A percentile compares a stretch with the other conserved stretches of the same genome.
phyloP scores from a whole-genome alignment of 2,797 vertebrate genomes.

The Spinus pinus region DNA sequence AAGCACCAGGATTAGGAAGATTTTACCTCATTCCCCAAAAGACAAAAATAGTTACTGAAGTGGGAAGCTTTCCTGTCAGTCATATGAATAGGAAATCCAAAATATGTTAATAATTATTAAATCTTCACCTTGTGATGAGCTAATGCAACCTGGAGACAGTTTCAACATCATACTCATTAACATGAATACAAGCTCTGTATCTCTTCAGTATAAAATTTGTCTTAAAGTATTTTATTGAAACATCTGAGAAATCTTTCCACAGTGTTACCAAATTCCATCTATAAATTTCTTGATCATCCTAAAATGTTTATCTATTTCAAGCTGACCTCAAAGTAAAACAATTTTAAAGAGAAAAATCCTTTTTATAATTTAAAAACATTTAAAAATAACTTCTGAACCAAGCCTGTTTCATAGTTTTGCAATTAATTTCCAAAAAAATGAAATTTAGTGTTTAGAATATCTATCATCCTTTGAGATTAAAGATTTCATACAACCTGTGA shows the following conservation, averaged over 20 bases:
- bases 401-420: neutral
- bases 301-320: neutral
- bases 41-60: neutral
- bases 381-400: neutral
- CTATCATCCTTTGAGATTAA: neutral
- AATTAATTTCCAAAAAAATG: neutral
- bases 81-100: neutral
- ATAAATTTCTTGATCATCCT: neutral
- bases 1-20: constrained; percentile 12
- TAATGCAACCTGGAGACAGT: neutral
- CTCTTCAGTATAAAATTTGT: neutral
- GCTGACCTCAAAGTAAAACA: neutral
- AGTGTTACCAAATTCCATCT: neutral
- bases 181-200: neutral
- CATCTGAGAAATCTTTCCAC: neutral
- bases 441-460: neutral
- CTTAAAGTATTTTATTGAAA: neutral
- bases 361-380: neutral
- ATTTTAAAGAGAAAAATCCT: neutral
- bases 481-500: neutral
- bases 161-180: neutral
- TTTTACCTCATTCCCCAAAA: constrained; percentile 40
- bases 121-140: neutral
- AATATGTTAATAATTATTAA: neutral
- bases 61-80: neutral